Base-by-base conservation (phyloP, 2,888 invertebrate genomes). In the Acanthacorydalis orientalis region DNA sequence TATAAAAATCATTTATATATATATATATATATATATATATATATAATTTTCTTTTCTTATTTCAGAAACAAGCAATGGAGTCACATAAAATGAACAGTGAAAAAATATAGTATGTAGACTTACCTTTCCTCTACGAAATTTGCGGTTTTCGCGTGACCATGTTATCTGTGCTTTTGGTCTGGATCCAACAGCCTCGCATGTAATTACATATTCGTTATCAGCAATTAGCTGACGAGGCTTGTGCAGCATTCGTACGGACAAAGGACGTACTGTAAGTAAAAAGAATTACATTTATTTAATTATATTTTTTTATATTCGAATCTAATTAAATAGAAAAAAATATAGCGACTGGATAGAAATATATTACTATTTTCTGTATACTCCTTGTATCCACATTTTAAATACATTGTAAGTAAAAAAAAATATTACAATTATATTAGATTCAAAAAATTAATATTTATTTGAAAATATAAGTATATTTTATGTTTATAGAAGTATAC, bases 151-250 rank as follows among this genome's bases (percentile, higher is more conserved):
- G 61, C 86, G 81, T 60, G 78, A 80, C 91, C 90, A 91, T 48
- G 80, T 77, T 59, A 91, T 78, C 56, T 80, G 77, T 33, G 91
- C 89, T 53, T 82, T 80, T 31, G 91, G 90, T 58, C 90, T 77
- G 49, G 91, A 91, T 41, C 91, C 91, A 55, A 78, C 75, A 44
- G 86, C 82, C 60, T 83, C 80, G 66, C 91, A 92, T 49, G 78
- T 77, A 56, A 91, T 71, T 57, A 78, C 80, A 61, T 87, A 83
- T 58, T 82, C 80, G 60, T 80, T 76, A 57, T 83, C 82, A 9
- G 89, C 85, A 49, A 85, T 80, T 67, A 91, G 71, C 57, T 81
- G 75, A 57, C 70, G 69, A 47, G 84, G 85, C 64, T 88, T 89
- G 59, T 78, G 76, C 54, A 80, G 68, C 57, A 91, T 83, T 60